Evolutionary conservation across 2,797 vertebrate species (phyloP).

Genomic region (Acropternis orthonyx): DNA sequence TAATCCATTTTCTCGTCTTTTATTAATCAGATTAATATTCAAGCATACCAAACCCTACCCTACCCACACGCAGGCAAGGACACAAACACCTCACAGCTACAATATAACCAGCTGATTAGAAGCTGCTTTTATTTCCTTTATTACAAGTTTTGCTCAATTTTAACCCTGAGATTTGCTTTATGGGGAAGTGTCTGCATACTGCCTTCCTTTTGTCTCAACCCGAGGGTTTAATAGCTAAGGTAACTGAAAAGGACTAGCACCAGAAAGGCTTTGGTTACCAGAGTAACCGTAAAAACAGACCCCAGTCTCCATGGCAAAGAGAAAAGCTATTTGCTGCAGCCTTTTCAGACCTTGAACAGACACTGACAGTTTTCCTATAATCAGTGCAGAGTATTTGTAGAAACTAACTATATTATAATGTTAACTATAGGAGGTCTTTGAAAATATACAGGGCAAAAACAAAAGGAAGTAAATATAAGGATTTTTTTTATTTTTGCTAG

Average conservation of each 20-base stretch:
- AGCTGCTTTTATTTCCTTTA: constrained; percentile 49
- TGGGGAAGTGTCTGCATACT: constrained; percentile 84
- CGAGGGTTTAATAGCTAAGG: constrained; percentile 89
- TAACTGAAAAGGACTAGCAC: constrained; percentile 86
- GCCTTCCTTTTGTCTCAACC: constrained; percentile 91
- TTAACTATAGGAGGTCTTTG: constrained; percentile 79
- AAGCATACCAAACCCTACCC: not conserved
- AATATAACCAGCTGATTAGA: constrained; percentile 1
- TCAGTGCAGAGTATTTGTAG: constrained; percentile 86
- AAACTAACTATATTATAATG: constrained; percentile 85
- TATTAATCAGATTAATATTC: constrained; percentile 55
- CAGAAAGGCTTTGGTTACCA: constrained; percentile 90
- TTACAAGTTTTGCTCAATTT: constrained; percentile 58
- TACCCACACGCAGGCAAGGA: not conserved
- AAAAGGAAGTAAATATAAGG: constrained; percentile 31
- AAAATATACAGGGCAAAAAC: constrained; percentile 65
- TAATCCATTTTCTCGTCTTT: not conserved
- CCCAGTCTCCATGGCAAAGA: constrained; percentile 92
- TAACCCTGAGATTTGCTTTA: constrained; percentile 81
- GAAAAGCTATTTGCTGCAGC: constrained; percentile 88
- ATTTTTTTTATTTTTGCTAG: not conserved
- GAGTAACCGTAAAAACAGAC: constrained; percentile 92
- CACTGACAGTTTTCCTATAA: constrained; percentile 85
- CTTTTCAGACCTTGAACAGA: constrained; percentile 87
- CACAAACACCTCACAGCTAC: not conserved